Conservation (phyloP, 2,113 vertebrate species). For the Cyprinodon variegatus region DNA sequence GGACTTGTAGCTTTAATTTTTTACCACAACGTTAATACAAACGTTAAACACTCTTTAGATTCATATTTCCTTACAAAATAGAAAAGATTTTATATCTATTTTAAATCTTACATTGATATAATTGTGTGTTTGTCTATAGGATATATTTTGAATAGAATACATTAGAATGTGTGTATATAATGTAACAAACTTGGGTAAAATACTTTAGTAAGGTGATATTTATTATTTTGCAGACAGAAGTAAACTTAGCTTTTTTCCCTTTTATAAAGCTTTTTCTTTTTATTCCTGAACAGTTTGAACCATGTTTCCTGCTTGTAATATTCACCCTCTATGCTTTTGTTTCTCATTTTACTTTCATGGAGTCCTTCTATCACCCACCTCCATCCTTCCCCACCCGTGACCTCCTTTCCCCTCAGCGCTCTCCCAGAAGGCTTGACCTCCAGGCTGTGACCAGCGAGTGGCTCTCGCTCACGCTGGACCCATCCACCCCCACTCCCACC, state of each 20-base stretch:
- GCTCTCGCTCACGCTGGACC: constrained; percentile 79
- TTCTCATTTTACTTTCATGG: constrained; percentile 59
- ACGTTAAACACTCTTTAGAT: not conserved
- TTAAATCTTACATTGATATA: not conserved
- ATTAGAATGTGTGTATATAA: not conserved
- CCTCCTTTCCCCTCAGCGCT: constrained; percentile 67
- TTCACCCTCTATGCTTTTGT: constrained; percentile 54
- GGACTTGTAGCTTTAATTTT: not conserved
- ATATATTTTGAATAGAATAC: not conserved
- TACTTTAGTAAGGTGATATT: not conserved
- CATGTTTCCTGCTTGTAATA: constrained; percentile 37
- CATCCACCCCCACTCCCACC: constrained; percentile 62
- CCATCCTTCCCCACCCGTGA: constrained; percentile 59
- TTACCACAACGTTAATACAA: not conserved
- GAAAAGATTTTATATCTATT: not conserved
- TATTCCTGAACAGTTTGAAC: not conserved
- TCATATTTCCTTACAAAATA: not conserved
- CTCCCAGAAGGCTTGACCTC: constrained; percentile 67
- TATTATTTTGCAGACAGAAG: not conserved
- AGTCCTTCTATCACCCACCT: constrained; percentile 76
- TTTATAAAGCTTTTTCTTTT: constrained; percentile 4
- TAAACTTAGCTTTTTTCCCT: not conserved
- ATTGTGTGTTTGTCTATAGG: not conserved
- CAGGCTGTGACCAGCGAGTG: constrained; percentile 77
- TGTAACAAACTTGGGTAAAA: not conserved